Evolutionary conservation across 2,113 vertebrate species (phyloP).

Genomic region (Mus musculus): DNA sequence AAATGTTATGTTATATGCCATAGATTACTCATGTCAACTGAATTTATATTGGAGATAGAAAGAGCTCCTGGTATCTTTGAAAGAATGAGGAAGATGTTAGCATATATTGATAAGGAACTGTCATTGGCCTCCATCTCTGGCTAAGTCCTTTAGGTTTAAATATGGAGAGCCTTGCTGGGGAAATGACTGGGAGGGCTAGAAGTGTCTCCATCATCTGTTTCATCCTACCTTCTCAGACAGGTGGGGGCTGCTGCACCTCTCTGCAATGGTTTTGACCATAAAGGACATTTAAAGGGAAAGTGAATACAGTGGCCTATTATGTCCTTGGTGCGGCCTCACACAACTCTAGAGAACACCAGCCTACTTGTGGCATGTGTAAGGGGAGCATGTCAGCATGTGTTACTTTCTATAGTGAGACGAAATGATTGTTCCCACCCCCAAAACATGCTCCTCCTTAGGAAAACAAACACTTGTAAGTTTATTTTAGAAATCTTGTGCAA

Average conservation of each 20-base stretch:
- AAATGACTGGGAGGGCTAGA: background rate
- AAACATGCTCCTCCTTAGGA: constrained; percentile 68
- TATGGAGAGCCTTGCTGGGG: background rate
- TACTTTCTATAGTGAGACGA: constrained; percentile 63
- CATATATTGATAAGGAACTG: background rate
- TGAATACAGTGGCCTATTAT: background rate
- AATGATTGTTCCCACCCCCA: constrained; percentile 4
- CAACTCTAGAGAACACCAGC: background rate
- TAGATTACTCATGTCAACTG: background rate
- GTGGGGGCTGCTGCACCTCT: background rate
- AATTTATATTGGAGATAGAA: background rate
- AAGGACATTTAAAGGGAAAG: background rate
- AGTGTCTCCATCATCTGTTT: background rate
- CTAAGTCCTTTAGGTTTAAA: background rate
- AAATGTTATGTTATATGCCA: background rate
- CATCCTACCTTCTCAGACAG: background rate
- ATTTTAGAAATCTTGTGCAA: constrained; percentile 70
- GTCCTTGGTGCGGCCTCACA: background rate
- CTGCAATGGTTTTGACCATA: background rate
- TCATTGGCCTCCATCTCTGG: background rate
- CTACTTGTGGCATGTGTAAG: constrained; percentile 28
- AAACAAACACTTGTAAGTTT: constrained; percentile 76
- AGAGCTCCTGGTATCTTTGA: background rate
- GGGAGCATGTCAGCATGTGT: constrained; percentile 30
- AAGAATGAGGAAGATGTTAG: background rate